phyloP scores from a whole-genome alignment of 1,140 invertebrate genomes.

The Caenorhabditis latens region DNA sequence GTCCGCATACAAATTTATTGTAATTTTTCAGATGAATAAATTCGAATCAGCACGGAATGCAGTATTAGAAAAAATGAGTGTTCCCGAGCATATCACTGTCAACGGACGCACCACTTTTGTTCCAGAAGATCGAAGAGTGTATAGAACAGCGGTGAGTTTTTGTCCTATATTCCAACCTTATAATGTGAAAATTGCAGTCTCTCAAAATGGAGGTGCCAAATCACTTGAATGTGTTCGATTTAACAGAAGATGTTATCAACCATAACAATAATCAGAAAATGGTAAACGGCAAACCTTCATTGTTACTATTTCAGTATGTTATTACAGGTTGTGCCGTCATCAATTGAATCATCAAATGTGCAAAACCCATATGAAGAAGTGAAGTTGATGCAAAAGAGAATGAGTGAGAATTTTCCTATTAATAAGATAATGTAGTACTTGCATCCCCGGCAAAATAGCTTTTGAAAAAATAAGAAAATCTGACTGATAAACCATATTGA shows the following conservation, averaged over 20 bases:
- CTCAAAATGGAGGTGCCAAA: slow-evolving; percentile 28
- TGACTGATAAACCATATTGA: too few species aligned
- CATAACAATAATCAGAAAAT: slow-evolving; percentile 41
- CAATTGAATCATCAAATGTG: background rate
- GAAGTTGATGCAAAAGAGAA: slow-evolving; percentile 26
- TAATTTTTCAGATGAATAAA: slow-evolving; percentile 35
- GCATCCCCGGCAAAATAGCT: background rate
- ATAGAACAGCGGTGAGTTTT: slow-evolving; percentile 25
- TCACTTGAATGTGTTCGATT: slow-evolving; percentile 29
- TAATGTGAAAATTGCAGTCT: background rate
- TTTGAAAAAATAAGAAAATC: too few species aligned
- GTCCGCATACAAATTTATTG: background rate
- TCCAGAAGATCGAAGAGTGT: slow-evolving; percentile 17
- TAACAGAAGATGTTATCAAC: background rate
- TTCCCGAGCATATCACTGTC: slow-evolving; percentile 22
- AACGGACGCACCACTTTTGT: background rate
- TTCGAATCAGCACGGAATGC: slow-evolving; percentile 6
- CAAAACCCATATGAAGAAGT: slow-evolving; percentile 35
- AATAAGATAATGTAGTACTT: too few species aligned
- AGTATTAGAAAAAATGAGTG: slow-evolving; percentile 22
- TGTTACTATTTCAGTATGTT: background rate
- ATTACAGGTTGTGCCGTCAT: background rate
- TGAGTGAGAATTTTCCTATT: slow-evolving; percentile 2
- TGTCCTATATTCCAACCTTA: background rate
- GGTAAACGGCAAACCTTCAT: background rate